Percentiles rank a stretch among this genome's conserved stretches.
These are phyloP conservation scores for Cheilosia pagana DNA, from an alignment of 2,888 invertebrate species.

Conservation along the genomic window DNA sequence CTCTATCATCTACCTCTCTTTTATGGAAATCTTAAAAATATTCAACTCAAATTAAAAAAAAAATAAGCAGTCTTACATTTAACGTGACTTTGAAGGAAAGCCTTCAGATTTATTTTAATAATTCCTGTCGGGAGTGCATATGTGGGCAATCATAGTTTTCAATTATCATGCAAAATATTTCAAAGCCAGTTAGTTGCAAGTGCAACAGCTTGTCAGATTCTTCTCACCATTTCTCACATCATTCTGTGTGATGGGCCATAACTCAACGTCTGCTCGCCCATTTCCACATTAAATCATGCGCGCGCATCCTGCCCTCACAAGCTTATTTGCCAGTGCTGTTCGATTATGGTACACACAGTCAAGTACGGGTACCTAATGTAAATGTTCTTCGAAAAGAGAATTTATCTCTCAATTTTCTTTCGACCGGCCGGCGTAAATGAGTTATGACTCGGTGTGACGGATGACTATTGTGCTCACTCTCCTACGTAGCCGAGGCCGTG, in stretches of 20 bases:
- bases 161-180: constrained; percentile 41
- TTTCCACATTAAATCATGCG: constrained; percentile 63
- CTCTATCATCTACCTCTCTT: too few species aligned
- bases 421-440: constrained; percentile 23
- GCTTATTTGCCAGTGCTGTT: constrained; percentile 5
- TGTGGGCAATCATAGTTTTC: constrained; percentile 16
- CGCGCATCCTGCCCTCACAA: constrained; percentile 48
- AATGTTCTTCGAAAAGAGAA: constrained; percentile 24
- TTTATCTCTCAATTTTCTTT: constrained; percentile 70
- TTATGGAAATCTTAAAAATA: too few species aligned
- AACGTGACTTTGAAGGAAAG: neutral
- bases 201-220: neutral
- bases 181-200: neutral
- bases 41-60: too few species aligned
- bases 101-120: neutral
- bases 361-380: neutral
- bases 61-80: too few species aligned
- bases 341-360: neutral
- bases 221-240: constrained; percentile 33
- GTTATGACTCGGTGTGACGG: constrained; percentile 41
- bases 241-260: constrained; percentile 56
- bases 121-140: neutral
- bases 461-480: constrained; percentile 21
- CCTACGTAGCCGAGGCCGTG: constrained; percentile 7
- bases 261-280: constrained; percentile 55